Evolutionary conservation across 53 echinoderm and acorn worm genomes (phyloP).

Genomic region (Stichopus horrens): DNA sequence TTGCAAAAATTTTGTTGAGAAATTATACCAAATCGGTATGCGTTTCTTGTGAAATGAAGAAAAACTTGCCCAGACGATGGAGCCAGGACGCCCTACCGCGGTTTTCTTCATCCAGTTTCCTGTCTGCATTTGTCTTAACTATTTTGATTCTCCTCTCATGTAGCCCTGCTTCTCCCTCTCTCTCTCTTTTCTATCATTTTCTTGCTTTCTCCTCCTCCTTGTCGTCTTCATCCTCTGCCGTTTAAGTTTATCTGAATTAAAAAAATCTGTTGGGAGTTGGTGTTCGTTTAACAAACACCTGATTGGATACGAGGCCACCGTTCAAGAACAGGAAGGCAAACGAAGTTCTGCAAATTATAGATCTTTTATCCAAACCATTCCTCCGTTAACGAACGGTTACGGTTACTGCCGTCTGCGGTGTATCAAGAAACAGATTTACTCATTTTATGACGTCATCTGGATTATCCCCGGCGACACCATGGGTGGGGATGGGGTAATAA

Average conservation of each 20-base stretch:
- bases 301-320: conserved; percentile 6
- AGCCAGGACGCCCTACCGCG: background rate
- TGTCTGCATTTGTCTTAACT: background rate
- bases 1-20: conserved; percentile 42
- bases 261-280: background rate
- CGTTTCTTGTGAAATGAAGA: background rate
- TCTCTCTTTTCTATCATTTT: background rate
- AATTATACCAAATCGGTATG: conserved; percentile 40
- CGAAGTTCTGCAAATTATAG: conserved; percentile 22
- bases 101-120: background rate
- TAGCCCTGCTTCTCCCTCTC: too few species aligned
- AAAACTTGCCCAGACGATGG: too few species aligned
- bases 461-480: too few species aligned
- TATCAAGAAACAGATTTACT: too few species aligned
- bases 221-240: background rate
- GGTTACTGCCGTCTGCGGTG: too few species aligned
- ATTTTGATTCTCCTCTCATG: too few species aligned
- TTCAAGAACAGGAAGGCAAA: background rate
- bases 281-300: background rate
- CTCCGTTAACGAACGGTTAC: too few species aligned
- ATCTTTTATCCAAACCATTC: conserved; percentile 31
- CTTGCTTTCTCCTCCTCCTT: background rate
- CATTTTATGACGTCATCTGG: too few species aligned
- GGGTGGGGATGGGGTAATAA: too few species aligned
- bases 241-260: background rate